Conservation (phyloP, 2,113 vertebrate species). For the Octodon degus region DNA sequence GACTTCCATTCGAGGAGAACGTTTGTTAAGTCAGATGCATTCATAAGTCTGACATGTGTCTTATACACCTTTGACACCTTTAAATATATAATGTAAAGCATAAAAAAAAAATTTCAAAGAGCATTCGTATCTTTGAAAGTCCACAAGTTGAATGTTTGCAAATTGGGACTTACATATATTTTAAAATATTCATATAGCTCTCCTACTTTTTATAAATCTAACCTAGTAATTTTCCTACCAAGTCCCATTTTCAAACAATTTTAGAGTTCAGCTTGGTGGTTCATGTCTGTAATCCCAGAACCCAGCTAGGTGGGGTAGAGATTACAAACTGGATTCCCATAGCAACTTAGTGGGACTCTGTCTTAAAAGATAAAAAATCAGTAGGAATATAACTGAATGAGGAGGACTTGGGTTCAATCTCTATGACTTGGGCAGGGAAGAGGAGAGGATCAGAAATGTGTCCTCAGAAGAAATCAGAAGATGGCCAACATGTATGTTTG, state of each 20-base stretch:
- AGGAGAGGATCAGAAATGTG: background rate
- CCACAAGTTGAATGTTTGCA: background rate
- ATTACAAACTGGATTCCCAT: background rate
- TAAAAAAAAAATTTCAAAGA: background rate
- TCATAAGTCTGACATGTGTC: background rate
- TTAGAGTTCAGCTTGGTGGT: background rate
- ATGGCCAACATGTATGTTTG: background rate
- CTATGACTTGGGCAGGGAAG: background rate
- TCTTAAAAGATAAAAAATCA: background rate
- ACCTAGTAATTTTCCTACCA: background rate
- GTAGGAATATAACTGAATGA: background rate
- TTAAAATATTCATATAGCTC: background rate
- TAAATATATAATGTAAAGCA: background rate
- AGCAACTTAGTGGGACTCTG: background rate
- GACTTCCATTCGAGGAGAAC: background rate
- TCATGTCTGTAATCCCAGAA: background rate
- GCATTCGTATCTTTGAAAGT: background rate
- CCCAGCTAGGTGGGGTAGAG: background rate
- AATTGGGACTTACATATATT: background rate
- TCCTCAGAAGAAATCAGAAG: background rate
- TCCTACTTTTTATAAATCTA: background rate
- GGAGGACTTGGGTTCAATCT: background rate
- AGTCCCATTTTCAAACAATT: conserved; percentile 37
- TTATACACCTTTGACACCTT: background rate
- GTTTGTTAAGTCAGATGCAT: background rate